These are phyloP conservation scores for Phoebastria nigripes DNA, from an alignment of 2,797 vertebrate genomes.

Conservation along the genomic window DNA sequence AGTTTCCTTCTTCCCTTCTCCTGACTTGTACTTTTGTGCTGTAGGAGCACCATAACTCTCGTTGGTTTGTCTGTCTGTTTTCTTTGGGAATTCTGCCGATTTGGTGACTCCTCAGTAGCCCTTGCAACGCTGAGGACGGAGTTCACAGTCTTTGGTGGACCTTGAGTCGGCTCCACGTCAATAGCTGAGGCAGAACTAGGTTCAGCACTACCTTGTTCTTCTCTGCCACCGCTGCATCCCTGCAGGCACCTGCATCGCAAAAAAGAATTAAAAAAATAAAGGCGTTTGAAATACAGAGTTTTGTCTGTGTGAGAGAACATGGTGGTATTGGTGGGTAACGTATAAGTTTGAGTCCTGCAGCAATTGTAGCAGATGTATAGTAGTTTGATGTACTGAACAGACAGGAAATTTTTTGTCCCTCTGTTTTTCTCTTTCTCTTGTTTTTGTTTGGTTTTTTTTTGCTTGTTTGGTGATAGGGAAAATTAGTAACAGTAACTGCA, in stretches of 20 bases:
- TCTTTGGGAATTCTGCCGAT: not conserved
- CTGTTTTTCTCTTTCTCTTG: not conserved
- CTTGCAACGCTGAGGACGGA: fast-evolving
- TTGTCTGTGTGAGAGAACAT: not conserved
- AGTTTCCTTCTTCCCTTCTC: not conserved
- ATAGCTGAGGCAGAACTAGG: not conserved
- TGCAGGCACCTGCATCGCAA: not conserved
- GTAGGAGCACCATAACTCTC: not conserved
- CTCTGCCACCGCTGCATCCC: not conserved
- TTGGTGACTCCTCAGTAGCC: not conserved
- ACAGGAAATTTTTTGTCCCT: not conserved
- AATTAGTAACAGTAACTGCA: too few species aligned
- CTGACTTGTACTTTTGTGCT: fast-evolving
- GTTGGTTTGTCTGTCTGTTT: not conserved
- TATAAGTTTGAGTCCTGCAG: not conserved
- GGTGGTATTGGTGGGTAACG: not conserved
- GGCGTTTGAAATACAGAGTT: not conserved
- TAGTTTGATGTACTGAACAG: not conserved
- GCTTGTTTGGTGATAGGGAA: not conserved
- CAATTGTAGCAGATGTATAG: not conserved
- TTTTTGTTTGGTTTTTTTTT: not conserved
- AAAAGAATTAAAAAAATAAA: too few species aligned
- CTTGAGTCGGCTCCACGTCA: not conserved
- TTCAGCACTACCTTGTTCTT: not conserved
- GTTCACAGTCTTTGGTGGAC: not conserved